phyloP scores from a whole-genome alignment of 2,113 vertebrate species.

The Amazona vittata region DNA sequence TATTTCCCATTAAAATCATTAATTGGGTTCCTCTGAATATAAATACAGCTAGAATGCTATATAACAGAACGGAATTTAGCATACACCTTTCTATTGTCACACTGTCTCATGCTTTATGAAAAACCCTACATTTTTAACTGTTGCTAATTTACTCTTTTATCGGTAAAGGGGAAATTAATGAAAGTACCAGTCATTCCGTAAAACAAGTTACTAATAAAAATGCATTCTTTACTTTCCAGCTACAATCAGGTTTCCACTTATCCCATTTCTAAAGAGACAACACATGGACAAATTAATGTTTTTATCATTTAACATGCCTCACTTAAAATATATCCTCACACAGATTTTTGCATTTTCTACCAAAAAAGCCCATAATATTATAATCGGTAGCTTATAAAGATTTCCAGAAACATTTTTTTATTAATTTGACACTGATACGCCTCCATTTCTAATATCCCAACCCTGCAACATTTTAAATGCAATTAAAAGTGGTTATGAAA shows the following conservation, averaged over 20 bases:
- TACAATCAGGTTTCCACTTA: slow-evolving; percentile 54
- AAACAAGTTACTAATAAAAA: slow-evolving; percentile 56
- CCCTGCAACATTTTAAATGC: slow-evolving; percentile 99
- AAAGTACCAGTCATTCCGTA: slow-evolving; percentile 4
- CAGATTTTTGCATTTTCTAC: slow-evolving; percentile 64
- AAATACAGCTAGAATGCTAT: background rate
- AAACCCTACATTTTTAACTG: background rate
- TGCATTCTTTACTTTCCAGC: background rate
- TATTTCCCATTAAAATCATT: slow-evolving; percentile 45
- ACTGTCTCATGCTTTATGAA: background rate
- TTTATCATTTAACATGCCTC: slow-evolving; percentile 58
- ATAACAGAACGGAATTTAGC: slow-evolving; percentile 14
- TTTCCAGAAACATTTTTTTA: slow-evolving; percentile 83
- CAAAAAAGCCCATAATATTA: slow-evolving; percentile 74
- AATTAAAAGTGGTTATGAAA: slow-evolving; percentile 99
- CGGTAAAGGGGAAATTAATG: slow-evolving; percentile 32
- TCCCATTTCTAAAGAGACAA: slow-evolving; percentile 62
- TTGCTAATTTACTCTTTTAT: slow-evolving; percentile 12
- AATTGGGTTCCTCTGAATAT: background rate
- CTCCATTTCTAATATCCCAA: slow-evolving; percentile 98
- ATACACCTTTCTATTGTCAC: slow-evolving; percentile 12
- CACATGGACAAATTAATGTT: slow-evolving; percentile 28
- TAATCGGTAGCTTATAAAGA: slow-evolving; percentile 76
- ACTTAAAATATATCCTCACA: slow-evolving; percentile 64
- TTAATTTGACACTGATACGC: slow-evolving; percentile 99